Base-by-base conservation (phyloP, 2,113 vertebrate genomes). In the Vidua macroura region DNA sequence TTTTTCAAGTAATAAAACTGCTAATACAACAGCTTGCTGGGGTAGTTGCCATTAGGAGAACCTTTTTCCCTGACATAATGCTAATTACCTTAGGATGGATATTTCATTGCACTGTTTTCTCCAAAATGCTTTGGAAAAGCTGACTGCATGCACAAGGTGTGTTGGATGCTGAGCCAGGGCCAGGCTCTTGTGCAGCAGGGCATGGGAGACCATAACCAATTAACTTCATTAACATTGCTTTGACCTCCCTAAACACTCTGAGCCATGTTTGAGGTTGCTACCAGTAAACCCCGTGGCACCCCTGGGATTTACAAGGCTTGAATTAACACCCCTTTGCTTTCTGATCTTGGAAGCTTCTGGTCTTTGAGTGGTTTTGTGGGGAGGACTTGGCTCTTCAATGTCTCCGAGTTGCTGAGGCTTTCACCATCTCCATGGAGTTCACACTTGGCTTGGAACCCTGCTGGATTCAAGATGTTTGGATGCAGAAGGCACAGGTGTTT, bases 201-300 rank as follows among this genome's bases (percentile, higher is more conserved):
- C 17, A 18, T 13, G 39, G 63, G 60, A 90, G 55, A 86, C 84
- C 87, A 59, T 88, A 86, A 28, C 70, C 72, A 86, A 93, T 91
- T 90, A 90, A 51, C 58, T 70, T 90, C 59, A 59, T 92, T 88
- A 92, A 51, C 0, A 5, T 51, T 74, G 43, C 75, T 83, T 48
- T 83, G 82, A 78, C 93, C 52, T 63, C 46, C 33, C 24, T 8
- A 43, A 67, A 14, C 37, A 35, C 82, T 53, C 37, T 0, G 0
- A 83, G 82, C 58, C 49, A 2, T 24, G 31, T 48, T 55, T 92
- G 86, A 67, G 1, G 13, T 70, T 92, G 67, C 24, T 86, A 59
- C 66, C 85, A 86, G 37, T 24, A 76, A 94, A 84, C 37, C 35
- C n/a, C 1, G 9, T 53, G 60, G 79, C 39, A 41, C 5, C 51